phyloP scores from a whole-genome alignment of 2,888 invertebrate species.

The Drosophila nr. medialis region DNA sequence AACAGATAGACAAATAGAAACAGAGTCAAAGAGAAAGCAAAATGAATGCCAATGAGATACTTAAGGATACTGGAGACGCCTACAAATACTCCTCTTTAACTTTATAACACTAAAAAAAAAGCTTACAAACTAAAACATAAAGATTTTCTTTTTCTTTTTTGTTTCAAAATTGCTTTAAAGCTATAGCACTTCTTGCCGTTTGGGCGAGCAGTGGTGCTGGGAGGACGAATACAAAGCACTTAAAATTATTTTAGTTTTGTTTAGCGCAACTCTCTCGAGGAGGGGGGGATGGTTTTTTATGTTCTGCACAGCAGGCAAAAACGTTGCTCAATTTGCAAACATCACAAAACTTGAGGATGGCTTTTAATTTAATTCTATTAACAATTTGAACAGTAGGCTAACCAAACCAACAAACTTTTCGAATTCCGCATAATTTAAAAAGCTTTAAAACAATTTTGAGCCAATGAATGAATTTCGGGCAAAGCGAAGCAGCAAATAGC shows the following conservation, averaged over 20 bases:
- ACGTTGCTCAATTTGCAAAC: slow-evolving; percentile 55
- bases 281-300: background rate
- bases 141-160: background rate
- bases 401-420: slow-evolving; percentile 80
- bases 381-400: slow-evolving; percentile 33
- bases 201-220: background rate
- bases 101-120: slow-evolving; percentile 26
- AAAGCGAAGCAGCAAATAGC: slow-evolving; percentile 46
- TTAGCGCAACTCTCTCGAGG: slow-evolving; percentile 27
- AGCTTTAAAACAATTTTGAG: slow-evolving; percentile 82
- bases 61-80: slow-evolving; percentile 47
- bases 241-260: slow-evolving; percentile 55
- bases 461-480: slow-evolving; percentile 35
- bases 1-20: slow-evolving; percentile 10
- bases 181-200: slow-evolving; percentile 32
- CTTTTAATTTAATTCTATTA: slow-evolving; percentile 13
- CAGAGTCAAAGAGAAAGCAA: slow-evolving; percentile 36
- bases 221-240: slow-evolving; percentile 40
- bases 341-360: slow-evolving; percentile 34
- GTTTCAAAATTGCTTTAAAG: slow-evolving; percentile 75
- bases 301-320: slow-evolving; percentile 54
- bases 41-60: slow-evolving; percentile 81
- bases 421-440: slow-evolving; percentile 33
- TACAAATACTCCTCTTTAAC: slow-evolving; percentile 18
- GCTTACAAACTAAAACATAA: slow-evolving; percentile 58